Base-by-base conservation (phyloP, 2,797 vertebrate species). In the Macroramphosus scolopax region DNA sequence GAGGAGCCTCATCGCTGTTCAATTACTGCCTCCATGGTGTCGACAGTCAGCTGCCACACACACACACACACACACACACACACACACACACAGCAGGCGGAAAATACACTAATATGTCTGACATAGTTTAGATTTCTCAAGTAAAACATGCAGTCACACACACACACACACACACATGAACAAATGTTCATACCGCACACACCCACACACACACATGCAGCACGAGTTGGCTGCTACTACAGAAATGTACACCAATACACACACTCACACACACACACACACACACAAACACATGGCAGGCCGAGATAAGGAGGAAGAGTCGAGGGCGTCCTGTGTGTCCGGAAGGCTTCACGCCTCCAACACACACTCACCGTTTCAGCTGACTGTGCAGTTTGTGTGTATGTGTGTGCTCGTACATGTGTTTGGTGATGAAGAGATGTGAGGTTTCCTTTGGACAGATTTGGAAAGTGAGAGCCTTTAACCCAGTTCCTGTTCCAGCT, bases 221-320 rank as follows among this genome's bases (percentile, higher is more conserved):
- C 11, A 33, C 45, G 20, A 17, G 28, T 29, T 49, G 43, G 14
- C 41, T 37, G 17, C 35, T 8, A 35, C 9, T 33, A 16, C 25
- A 28, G 37, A 46, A 53, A 62, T 43, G 39, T 18, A 11, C 32
- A 33, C 20, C 15, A n/a, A 34, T 24, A 28, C 20, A 15, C 31
- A 8, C 17, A 42, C n/a, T 17, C 43, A 34, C 56, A 33, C 16
- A 42, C 42, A 48, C 31, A 48, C 50, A 31, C 43, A 44, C 39
- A 22, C 14, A 49, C 3, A 20, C 8, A 10, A 0, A 68, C 49
- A 57, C 45, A 58, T 58, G 68, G 50, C 8, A 32, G 54, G 22
- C 51, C 32, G 51, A 59, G 73, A 81, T 81, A 81, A 79, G 59
- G 29, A 45, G 29, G 34, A 9, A n/a, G n/a, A n/a, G n/a, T n/a